Evolutionary conservation across 2,113 vertebrate genomes (phyloP), one percentile per base, ranked within the genome.

Genomic region (Microcebus tavaratra): DNA sequence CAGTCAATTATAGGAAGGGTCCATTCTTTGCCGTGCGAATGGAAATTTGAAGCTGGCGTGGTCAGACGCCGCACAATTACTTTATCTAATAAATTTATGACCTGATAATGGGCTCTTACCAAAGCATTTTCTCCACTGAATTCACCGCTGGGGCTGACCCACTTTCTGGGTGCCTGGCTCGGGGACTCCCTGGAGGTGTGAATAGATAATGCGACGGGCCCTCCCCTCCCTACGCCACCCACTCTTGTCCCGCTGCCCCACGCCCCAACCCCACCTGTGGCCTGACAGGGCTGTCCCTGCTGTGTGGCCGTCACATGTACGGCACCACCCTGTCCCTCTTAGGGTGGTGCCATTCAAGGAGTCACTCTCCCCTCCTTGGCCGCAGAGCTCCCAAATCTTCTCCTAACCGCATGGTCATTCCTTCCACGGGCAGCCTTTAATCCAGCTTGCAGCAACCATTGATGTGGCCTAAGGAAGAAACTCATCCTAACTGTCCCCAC

Each of bases 191-290:
- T 1, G 57, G 11, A 67, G 18, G 9, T 31, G 14, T 45, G 67
- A 39, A 9, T 0, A 23, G 25, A 27, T 12, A 6, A 63, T 0
- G 5, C 31, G 1, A 0, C 3, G 1, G 1, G 1, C 11, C 0
- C 2, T 6, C 20, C 8, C 59, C 50, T 21, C 11, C 29, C 17
- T 3, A 17, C 8, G 5, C 17, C 0, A 27, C 10, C 12, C 42
- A 21, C 13, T 9, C 6, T 9, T 20, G 1, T 23, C 15, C 20
- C 55, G 2, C 42, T 1, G 23, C 21, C 14, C 0, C 8, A 2
- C 8, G 4, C 8, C 31, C 36, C 29, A 3, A 2, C 27, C 25
- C n/a, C 6, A 27, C 59, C 20, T 39, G 12, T 3, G 10, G 9
- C 15, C 67, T 8, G n/a, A 3, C 10, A 0, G 70, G 6, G 6